Base-by-base conservation (phyloP, 1,140 invertebrate species). In the Acromyrmex charruanus region DNA sequence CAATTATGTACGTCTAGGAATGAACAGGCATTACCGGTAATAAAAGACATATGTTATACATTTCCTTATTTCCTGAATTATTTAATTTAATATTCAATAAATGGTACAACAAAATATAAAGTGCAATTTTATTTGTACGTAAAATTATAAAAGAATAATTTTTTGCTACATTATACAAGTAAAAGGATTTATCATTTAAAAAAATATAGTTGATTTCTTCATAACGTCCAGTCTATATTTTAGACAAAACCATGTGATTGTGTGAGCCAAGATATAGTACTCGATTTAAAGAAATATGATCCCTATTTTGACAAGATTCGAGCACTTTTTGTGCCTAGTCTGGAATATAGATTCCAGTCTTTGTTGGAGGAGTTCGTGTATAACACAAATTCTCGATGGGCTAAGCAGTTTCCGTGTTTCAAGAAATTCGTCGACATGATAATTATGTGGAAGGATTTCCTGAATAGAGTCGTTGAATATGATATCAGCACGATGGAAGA, bases 301-400 rank as follows among this genome's bases (percentile, higher is more conserved):
- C 69, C 53, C 2, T 94, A 88, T n/a, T 18, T 93, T 0, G 92
- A 95, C 4, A 85, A 82, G n/a, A 69, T 94, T 53, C 91, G 86
- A 31, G 79, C 87, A 3, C 21, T 94, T 9, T 92, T 94, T 55
- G 90, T 92, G 0, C 90, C 92, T 0, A 90, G 87, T 51, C 86
- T 94, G 51, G 93, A 94, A 69, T 84, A 80, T 0, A 86, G 82
- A 58, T 69, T 94, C 2, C 86, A 85, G n/a, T 87, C 84, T 3
- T 69, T 77, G 1, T 72, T 95, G 31, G 77, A 93, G 21, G 86
- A 90, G 9, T 94, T 91, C 21, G 85, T 94, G 9, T 94, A 93
- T 51, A 93, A 65, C 9, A 7, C 63, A 21, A 58, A 88, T 59
- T 79, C 65, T 2, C 84, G 53, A 10, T 71, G 25, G 53, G 51